Evolutionary conservation across 2,113 vertebrate genomes (phyloP), one percentile per base, ranked within the genome.

Genomic region (Rattus rattus): DNA sequence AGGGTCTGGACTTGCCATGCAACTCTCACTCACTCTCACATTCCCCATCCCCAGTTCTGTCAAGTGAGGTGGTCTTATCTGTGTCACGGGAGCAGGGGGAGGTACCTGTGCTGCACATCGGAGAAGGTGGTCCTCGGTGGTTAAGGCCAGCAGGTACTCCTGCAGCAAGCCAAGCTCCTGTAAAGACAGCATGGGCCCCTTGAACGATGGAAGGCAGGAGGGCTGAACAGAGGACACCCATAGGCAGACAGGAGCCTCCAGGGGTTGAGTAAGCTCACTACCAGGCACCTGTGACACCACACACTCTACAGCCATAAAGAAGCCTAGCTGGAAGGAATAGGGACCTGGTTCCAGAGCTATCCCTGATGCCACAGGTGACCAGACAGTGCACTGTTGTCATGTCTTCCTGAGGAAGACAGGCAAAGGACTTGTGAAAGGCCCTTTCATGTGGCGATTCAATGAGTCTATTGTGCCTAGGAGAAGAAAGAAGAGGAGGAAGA

Each of bases 101-200:
- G 16, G 75, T 99, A 99, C 99, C 99, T 99, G 99, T 61, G 99
- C 98, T 12, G 99, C 99, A 97, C 99, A 99, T 96, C 98, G 98
- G 96, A 99, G 98, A 96, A 99, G 99, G 98, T 99, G 99, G 98
- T 99, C 99, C 61, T 99, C 99, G 0, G 99, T 99, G 96, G 99
- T 99, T 98, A 99, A 99, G 97, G 99, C 99, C 96, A 99, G 98
- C 97, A 99, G 98, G 98, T 99, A 99, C 76, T 99, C 99, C 98
- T 99, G 99, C 70, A 99, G 99, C 97, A 99, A 97, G 79, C 99
- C 99, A 61, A 99, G 99, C 93, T 99, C 99, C 99, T 99, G 98
- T 2, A 95, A 91, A 59, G 96, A 98, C 9, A 98, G 70, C 96
- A 94, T 0, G 9, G 43, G 39, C 2, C 77, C 67, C 67, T 17